A percentile compares a stretch with the other conserved stretches of the same genome.
These are phyloP conservation scores for Ditylenchus weischeri DNA, from an alignment of 2,888 invertebrate species.

Conservation along the genomic window DNA sequence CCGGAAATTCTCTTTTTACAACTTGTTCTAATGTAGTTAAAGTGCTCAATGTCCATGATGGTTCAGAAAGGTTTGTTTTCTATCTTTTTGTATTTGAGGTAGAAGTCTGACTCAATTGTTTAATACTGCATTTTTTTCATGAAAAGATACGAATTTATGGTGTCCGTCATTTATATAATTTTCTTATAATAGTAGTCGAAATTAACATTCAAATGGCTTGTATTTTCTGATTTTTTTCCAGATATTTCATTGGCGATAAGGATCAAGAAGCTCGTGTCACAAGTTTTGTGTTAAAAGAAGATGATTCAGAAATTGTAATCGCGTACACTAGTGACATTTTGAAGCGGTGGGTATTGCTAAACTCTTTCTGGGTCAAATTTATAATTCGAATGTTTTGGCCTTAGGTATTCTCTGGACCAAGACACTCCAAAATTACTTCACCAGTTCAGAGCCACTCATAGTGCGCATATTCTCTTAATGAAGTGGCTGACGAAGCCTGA, in stretches of 20 bases:
- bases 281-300: slow-evolving; percentile 38
- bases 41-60: slow-evolving; percentile 44
- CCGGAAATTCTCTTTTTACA: slow-evolving; percentile 46
- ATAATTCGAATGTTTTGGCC: too few relatives aligned
- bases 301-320: slow-evolving; percentile 39
- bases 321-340: slow-evolving; percentile 47
- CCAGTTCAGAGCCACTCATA: slow-evolving; percentile 39
- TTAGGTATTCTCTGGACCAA: slow-evolving; percentile 14
- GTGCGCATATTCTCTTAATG: slow-evolving; percentile 42
- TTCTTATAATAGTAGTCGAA: too few relatives aligned
- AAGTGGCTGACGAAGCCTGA: slow-evolving; percentile 22
- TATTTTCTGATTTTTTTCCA: slow-evolving; percentile 24
- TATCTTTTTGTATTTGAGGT: too few relatives aligned
- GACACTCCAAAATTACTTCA: slow-evolving; percentile 22
- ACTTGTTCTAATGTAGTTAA: slow-evolving; percentile 51
- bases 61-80: slow-evolving; percentile 27
- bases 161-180: too few relatives aligned
- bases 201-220: background rate
- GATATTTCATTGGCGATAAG: slow-evolving; percentile 44
- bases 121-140: too few relatives aligned
- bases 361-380: too few relatives aligned
- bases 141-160: too few relatives aligned
- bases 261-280: slow-evolving; percentile 46
- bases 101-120: too few relatives aligned
- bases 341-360: slow-evolving; percentile 16